Base-by-base conservation (phyloP, 2,113 vertebrate species). In the Carettochelys insculpta region DNA sequence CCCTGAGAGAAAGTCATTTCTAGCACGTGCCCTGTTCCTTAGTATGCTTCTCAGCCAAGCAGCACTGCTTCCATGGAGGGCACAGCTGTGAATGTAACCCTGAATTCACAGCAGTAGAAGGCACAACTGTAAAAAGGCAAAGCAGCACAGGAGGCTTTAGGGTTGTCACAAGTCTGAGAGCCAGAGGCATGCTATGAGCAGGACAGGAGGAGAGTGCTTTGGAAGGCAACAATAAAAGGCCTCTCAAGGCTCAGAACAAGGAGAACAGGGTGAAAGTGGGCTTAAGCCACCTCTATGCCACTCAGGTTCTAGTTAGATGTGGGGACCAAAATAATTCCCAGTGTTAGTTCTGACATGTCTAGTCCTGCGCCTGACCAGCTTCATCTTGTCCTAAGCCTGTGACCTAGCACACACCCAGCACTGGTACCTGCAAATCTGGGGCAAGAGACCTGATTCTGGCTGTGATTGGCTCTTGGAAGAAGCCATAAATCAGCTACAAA, bases 321-420 rank as follows among this genome's bases (percentile, higher is more conserved):
- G 25, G 24, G 38, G 38, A 41, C 38, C 68, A 73, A 73, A 73
- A 43, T 41, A 24, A 41, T n/a, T 73, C 22, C 38, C 11, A 25
- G 20, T 24, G 31, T 65, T 19, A 65, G 16, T n/a, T 65, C 17
- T 43, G 25, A 6, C 11, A 12, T 43, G 68, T 41, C 24, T 24
- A 5, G 10, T 43, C 68, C 68, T 43, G 22, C 68, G 29, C 16
- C 38, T 25, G 68, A 71, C 11, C 0, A 1, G 29, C 75, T 54
- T 20, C n/a, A 19, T 53, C 27, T 29, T 4, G 53, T 8, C 51
- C 2, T 0, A 19, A 1, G 0, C 65, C 38, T 41, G 68, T 9
- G 24, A 4, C 6, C 68, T 43, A 43, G 38, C 38, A 43, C 11
- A 43, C 11, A 43, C 24, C 68, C 68, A 13, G 27, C 38, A 11